Base-by-base conservation (phyloP, 2,888 invertebrate species). In the Drosophila algonquin region DNA sequence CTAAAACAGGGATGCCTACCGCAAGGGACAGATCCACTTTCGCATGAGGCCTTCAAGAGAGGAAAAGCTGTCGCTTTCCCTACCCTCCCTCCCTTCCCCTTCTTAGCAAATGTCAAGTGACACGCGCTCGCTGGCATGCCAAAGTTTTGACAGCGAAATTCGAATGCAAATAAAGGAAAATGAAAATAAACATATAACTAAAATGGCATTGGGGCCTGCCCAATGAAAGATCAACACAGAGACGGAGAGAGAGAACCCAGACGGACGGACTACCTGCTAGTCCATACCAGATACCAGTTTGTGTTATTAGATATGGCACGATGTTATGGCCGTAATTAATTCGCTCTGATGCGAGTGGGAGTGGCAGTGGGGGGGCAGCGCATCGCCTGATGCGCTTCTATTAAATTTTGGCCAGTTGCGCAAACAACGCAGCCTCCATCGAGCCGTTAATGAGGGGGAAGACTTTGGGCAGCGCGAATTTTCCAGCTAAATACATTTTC, bases 61-160 rank as follows among this genome's bases (percentile, higher is more conserved):
- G 35, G 18, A 30, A 32, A n/a, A 16, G 14, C 35, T 12, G 8
- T 35, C 12, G 12, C 35, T 1, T 12, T 5, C 12, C 2, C 35
- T 5, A 5, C 4, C 16, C 27, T n/a, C 27, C 7, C 18, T 21
- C 21, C 21, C 21, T 21, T 2, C 18, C 1, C 6, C 21, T 40
- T 12, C 30, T 35, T 35, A 16, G n/a, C 27, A 12, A 76, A 63
- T 74, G 63, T 71, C 70, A 82, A 85, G 63, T 72, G 62, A n/a
- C 47, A 47, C 60, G 69, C 44, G 45, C 51, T 59, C 16, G 44
- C 16, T 52, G 44, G 24, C 57, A 72, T 18, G 32, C 50, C 21
- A 50, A 35, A 77, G 64, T 81, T 86, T 82, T 81, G 83, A 80
- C 68, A 80, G 70, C 46, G 60, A 75, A 77, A 73, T 86, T 73